Evolutionary conservation across 2,113 vertebrate species (phyloP), one percentile per base, ranked within the genome.

Genomic region (Nycticryphes semicollaris): DNA sequence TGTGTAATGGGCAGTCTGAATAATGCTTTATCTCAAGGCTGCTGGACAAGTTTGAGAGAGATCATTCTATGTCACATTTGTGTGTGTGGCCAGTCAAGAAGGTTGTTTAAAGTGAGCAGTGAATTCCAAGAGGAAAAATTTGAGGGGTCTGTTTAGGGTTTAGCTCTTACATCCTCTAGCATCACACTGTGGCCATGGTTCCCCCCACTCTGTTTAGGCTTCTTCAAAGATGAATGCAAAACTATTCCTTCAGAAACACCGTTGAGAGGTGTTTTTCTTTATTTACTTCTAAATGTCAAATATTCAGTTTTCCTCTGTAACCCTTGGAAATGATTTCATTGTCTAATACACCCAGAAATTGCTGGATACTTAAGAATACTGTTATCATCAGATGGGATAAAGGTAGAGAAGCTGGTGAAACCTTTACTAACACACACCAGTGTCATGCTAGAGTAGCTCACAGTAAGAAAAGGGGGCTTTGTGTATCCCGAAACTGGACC

Each of bases 101-200:
- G 10, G 33, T 60, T 57, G 10, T 74, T 78, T 28, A 63, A 91
- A 31, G 28, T 28, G 20, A 83, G 20, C 17, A 79, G 8, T 31
- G 35, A 74, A 74, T 90, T 88, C 30, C 54, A 62, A 81, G 47
- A 21, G 24, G 21, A 68, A 47, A 60, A 37, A 39, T 57, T 76
- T 54, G 27, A 37, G n/a, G 60, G n/a, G 13, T 64, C 25, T 78
- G 0, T 30, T 35, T 70, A 37, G 17, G 18, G 0, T 30, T 35
- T 70, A 37, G 17, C 15, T 83, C 21, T 87, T 84, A 23, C 3
- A 30, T 72, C 20, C 60, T 77, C 25, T 73, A 73, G 28, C 64
- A 47, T 73, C 59, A 37, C 37, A 60, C 47, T 1, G 1, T 78
- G 31, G 12, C 18, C 2, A 6, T 79, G 23, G 41, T 60, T 84